phyloP scores from a whole-genome alignment of 1,140 invertebrate genomes.

The Phymorhynchus buccinoides region DNA sequence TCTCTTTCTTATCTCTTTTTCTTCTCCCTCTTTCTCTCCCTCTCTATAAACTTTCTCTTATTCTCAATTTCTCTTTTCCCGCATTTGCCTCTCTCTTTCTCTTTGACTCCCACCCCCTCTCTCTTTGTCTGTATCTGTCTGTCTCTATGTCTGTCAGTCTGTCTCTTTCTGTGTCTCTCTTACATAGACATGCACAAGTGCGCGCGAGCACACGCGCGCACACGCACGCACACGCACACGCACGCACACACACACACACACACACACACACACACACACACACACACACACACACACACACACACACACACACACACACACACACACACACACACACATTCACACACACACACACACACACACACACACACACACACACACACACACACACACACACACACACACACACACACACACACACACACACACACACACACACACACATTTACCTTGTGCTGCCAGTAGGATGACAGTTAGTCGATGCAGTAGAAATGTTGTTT shows the following conservation, averaged over 20 bases:
- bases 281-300: too few relatives aligned
- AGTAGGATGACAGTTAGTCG: slow-evolving; percentile 30
- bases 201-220: background rate
- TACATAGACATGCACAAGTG: background rate
- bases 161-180: background rate
- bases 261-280: background rate
- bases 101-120: too few relatives aligned
- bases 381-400: too few relatives aligned
- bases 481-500: slow-evolving; percentile 14
- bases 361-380: too few relatives aligned
- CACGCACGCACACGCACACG: background rate
- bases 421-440: too few relatives aligned
- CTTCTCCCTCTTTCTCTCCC: background rate
- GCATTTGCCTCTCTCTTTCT: too few relatives aligned
- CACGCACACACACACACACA: slow-evolving; percentile 14
- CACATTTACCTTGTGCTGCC: slow-evolving; percentile 17
- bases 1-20: background rate
- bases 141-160: background rate
- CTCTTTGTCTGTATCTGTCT: background rate
- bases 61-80: background rate
- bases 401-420: too few relatives aligned
- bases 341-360: too few relatives aligned
- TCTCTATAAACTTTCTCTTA: background rate
- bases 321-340: too few relatives aligned
- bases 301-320: too few relatives aligned